Conservation (phyloP, 2,797 vertebrate species). For the Eremophila alpestris region DNA sequence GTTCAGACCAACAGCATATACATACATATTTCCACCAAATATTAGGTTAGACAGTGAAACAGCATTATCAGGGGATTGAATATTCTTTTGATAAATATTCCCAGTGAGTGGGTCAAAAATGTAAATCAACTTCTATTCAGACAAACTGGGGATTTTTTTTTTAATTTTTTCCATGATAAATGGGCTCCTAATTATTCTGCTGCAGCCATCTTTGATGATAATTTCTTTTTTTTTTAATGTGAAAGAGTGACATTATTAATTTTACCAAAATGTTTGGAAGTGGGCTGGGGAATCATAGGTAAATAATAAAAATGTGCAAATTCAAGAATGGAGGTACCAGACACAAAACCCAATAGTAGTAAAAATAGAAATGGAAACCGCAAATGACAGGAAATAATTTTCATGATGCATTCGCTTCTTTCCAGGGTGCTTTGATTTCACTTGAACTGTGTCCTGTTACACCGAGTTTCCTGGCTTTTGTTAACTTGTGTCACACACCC, state of each 20-base stretch:
- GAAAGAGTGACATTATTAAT: slow-evolving; percentile 28
- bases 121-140: slow-evolving; percentile 67
- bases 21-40: slow-evolving; percentile 30
- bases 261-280: slow-evolving; percentile 47
- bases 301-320: slow-evolving; percentile 23
- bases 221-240: not conserved
- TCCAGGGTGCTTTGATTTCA: slow-evolving; percentile 35
- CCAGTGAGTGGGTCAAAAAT: slow-evolving; percentile 66
- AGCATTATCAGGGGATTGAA: slow-evolving; percentile 31
- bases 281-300: slow-evolving; percentile 23
- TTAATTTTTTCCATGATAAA: slow-evolving; percentile 21
- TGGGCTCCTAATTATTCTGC: slow-evolving; percentile 58
- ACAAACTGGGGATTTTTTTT: slow-evolving; percentile 46
- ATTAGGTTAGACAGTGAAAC: slow-evolving; percentile 45
- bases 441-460: not conserved
- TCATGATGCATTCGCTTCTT: slow-evolving; percentile 18
- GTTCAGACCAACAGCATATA: slow-evolving; percentile 6
- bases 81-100: slow-evolving; percentile 68
- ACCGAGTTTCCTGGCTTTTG: slow-evolving; percentile 34
- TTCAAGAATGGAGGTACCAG: not conserved
- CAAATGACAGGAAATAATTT: slow-evolving; percentile 34
- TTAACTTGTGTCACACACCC: slow-evolving; percentile 30
- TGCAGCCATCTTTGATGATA: slow-evolving; percentile 56
- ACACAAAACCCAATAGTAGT: not conserved
- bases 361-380: slow-evolving; percentile 20